phyloP scores from a whole-genome alignment of 1,140 invertebrate genomes.

The Drosophila ironensis region DNA sequence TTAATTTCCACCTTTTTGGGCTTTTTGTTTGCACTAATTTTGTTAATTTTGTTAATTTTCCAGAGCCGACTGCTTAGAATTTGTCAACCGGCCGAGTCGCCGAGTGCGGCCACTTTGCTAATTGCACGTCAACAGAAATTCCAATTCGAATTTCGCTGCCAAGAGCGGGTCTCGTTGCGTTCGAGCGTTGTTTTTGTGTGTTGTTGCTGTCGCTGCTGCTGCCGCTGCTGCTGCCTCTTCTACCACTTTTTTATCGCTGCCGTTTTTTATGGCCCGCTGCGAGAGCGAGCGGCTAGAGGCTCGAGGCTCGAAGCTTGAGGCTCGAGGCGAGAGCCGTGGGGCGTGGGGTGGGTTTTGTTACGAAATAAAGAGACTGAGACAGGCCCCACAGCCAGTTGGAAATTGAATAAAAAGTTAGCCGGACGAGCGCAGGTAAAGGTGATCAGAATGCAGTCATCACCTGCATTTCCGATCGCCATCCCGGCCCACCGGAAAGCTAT shows the following conservation, averaged over 20 bases:
- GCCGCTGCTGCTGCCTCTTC: slow-evolving; percentile 26
- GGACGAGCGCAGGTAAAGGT: too few species aligned
- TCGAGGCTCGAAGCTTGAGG: too few species aligned
- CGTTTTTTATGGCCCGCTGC: too few species aligned
- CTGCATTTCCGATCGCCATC: too few species aligned
- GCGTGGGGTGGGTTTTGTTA: slow-evolving; percentile 29
- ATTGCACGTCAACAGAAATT: slow-evolving; percentile 51
- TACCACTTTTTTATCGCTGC: slow-evolving; percentile 35
- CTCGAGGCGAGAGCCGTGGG: not conserved
- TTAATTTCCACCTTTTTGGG: too few species aligned
- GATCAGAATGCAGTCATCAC: too few species aligned
- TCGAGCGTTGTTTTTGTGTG: too few species aligned
- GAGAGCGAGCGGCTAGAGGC: not conserved
- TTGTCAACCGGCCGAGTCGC: not conserved
- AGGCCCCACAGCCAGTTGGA: too few species aligned
- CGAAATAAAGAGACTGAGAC: slow-evolving; percentile 41
- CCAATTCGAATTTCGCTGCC: slow-evolving; percentile 17
- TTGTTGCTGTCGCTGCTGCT: not conserved
- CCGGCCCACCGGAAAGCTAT: too few species aligned
- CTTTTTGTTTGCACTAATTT: too few species aligned
- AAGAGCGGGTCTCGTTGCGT: slow-evolving; percentile 34
- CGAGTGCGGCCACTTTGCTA: slow-evolving; percentile 40
- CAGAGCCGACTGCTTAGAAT: not conserved
- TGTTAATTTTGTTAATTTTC: too few species aligned
- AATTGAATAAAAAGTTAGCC: too few species aligned